A percentile compares a stretch with the other conserved stretches of the same genome.
These are phyloP conservation scores for Phrynosoma blainvillii DNA, from an alignment of 2,113 vertebrate genomes.

Conservation along the genomic window DNA sequence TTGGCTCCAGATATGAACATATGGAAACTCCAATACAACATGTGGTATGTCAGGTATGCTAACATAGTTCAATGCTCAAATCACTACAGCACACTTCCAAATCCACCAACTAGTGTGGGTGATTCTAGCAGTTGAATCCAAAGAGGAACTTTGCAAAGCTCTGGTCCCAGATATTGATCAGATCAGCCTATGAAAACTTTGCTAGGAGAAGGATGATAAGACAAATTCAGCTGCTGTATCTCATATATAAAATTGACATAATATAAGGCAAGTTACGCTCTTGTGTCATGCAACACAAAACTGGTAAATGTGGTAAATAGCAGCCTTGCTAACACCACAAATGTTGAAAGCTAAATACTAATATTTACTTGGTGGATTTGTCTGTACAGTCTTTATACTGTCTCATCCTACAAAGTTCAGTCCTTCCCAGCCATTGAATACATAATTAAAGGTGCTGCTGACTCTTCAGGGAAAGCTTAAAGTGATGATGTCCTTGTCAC, in stretches of 20 bases:
- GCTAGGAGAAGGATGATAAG: not conserved
- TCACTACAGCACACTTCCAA: too few relatives aligned
- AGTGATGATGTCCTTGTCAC: slow-evolving; percentile 23
- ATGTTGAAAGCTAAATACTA: not conserved
- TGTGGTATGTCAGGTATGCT: too few relatives aligned
- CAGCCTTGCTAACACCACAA: not conserved
- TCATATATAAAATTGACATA: not conserved
- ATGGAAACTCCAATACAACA: too few relatives aligned
- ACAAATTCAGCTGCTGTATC: not conserved
- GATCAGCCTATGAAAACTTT: not conserved
- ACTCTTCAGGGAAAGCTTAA: slow-evolving; percentile 9
- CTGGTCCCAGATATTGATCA: too few relatives aligned
- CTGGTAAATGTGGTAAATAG: fast-evolving
- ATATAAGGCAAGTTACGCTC: not conserved
- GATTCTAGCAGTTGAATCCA: too few relatives aligned
- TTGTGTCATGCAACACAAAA: not conserved
- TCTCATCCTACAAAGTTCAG: not conserved
- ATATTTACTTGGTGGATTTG: slow-evolving; percentile 14
- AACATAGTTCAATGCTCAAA: too few relatives aligned
- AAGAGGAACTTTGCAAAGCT: too few relatives aligned
- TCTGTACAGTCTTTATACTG: not conserved
- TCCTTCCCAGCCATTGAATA: not conserved
- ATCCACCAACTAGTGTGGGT: too few relatives aligned
- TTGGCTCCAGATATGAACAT: too few relatives aligned
- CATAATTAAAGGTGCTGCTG: not conserved